phyloP scores from a whole-genome alignment of 2,797 vertebrate genomes.

The Mormyrops attenuatus region DNA sequence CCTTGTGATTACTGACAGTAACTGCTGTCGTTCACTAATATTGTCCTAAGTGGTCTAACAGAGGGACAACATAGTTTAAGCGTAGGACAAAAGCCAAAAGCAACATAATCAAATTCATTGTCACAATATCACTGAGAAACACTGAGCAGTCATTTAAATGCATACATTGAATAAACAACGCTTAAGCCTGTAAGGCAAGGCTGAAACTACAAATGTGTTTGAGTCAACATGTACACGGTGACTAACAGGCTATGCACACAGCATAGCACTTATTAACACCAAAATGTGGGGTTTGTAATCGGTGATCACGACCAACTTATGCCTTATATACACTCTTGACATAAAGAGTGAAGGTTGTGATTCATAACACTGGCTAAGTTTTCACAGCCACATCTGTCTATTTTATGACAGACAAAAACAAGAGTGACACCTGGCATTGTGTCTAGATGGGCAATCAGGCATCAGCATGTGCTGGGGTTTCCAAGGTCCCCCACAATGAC shows the following conservation, averaged over 20 bases:
- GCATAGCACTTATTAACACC: neutral
- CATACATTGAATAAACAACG: neutral
- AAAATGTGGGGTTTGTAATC: neutral
- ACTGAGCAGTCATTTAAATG: neutral
- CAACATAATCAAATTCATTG: neutral
- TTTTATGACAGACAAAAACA: neutral
- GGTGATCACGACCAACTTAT: neutral
- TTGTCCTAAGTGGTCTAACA: neutral
- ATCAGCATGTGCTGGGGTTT: neutral
- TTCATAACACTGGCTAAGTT: neutral
- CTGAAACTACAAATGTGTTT: neutral
- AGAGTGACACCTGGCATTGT: neutral
- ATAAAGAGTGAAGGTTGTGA: neutral
- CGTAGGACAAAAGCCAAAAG: neutral
- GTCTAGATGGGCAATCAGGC: neutral
- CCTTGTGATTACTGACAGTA: neutral
- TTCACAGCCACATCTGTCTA: neutral
- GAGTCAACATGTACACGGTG: neutral
- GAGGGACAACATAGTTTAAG: neutral
- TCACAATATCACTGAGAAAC: neutral
- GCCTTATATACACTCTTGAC: neutral
- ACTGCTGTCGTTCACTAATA: neutral
- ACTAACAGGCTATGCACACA: neutral
- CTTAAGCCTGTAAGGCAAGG: neutral
- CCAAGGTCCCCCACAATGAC: neutral